phyloP scores from a whole-genome alignment of 2,113 vertebrate species.

The Anas platyrhynchos region DNA sequence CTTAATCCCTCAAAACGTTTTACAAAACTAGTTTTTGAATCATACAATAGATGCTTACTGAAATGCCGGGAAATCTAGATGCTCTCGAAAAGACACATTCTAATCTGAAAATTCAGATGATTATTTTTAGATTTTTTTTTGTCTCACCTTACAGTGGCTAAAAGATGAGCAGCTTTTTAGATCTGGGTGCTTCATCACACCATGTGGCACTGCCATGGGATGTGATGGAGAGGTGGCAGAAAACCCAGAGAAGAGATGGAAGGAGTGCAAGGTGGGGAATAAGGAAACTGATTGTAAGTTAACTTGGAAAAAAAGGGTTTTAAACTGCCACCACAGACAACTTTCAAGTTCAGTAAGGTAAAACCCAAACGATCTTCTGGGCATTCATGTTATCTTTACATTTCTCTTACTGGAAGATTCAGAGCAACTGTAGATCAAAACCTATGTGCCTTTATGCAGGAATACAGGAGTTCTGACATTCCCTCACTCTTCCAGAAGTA shows the following conservation, averaged over 20 bases:
- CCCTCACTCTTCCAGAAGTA: not conserved
- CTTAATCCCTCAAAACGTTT: not conserved
- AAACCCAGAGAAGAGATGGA: not conserved
- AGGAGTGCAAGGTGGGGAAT: not conserved
- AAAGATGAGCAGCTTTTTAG: rapidly evolving
- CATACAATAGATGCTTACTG: not conserved
- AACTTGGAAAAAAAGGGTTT: not conserved
- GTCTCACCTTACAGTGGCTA: not conserved
- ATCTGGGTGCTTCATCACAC: not conserved
- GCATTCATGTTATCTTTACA: not conserved
- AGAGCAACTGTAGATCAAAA: not conserved
- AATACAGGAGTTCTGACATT: not conserved
- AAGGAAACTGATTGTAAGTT: not conserved
- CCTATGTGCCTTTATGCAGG: not conserved
- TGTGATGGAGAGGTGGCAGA: not conserved
- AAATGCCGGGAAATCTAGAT: not conserved
- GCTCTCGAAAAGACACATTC: not conserved
- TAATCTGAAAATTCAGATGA: not conserved
- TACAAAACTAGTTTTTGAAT: not conserved
- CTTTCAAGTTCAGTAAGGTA: not conserved
- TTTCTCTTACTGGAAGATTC: not conserved
- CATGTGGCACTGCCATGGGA: rapidly evolving
- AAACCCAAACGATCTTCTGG: not conserved
- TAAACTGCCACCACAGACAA: not conserved
- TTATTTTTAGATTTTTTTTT: no score